A percentile compares a stretch with the other conserved stretches of the same genome.
Evolutionary conservation across 2,888 invertebrate species (phyloP).

Genomic region (Polydesmus complanatus): DNA sequence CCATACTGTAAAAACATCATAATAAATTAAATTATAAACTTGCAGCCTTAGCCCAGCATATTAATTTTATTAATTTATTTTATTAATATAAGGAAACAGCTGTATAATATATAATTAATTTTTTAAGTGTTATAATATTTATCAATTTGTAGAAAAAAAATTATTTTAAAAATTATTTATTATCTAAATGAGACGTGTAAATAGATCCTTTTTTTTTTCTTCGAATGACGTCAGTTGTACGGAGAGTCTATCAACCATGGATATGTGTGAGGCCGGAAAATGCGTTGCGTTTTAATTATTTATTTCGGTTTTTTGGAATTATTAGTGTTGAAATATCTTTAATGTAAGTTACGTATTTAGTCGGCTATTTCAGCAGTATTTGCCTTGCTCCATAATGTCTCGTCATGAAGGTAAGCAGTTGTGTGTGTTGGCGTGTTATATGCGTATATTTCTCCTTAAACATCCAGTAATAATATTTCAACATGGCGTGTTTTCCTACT

Average conservation of each 20-base stretch:
- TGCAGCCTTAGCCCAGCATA: no score
- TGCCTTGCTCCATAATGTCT: constrained; percentile 51
- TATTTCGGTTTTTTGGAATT: not conserved
- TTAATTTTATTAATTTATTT: no score
- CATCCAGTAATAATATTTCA: constrained; percentile 6
- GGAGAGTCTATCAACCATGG: not conserved
- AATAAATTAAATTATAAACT: no score
- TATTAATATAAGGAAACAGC: no score
- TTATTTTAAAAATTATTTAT: no score
- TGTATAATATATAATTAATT: no score
- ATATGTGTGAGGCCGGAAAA: constrained; percentile 9
- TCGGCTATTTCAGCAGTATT: constrained; percentile 15
- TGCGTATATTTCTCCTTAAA: not conserved
- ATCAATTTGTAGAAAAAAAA: no score
- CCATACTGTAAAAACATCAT: no score
- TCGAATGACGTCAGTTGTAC: not conserved
- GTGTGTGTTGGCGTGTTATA: not conserved
- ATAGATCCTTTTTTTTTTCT: no score
- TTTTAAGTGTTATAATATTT: no score
- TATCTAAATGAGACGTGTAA: no score
- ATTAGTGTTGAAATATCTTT: not conserved
- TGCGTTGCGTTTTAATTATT: not conserved
- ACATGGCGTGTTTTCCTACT: constrained; percentile 12
- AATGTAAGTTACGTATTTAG: not conserved
- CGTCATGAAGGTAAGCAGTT: constrained; percentile 56